phyloP scores from a whole-genome alignment of 2,113 vertebrate genomes.

The Mormyrus iriodes region DNA sequence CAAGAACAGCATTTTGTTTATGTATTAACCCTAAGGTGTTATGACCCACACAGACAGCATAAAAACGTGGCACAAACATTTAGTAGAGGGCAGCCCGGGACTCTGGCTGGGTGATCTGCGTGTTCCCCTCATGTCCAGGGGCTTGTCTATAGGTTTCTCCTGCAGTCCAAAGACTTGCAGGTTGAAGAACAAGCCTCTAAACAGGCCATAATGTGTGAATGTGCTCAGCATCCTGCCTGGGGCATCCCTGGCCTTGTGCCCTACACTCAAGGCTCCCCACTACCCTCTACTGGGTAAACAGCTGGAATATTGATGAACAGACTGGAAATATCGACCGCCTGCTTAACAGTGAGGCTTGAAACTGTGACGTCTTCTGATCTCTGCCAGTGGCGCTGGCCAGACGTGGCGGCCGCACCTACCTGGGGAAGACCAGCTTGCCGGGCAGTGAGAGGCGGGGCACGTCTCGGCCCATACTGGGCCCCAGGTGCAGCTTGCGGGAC shows the following conservation, averaged over 20 bases:
- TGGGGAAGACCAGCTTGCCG: constrained; percentile 96
- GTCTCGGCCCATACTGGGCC: constrained; percentile 86
- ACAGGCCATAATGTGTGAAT: not conserved
- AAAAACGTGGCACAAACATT: not conserved
- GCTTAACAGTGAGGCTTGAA: not conserved
- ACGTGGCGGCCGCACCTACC: constrained; percentile 56
- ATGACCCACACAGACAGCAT: too few species aligned
- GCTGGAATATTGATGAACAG: not conserved
- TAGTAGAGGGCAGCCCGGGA: not conserved
- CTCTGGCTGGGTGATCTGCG: not conserved
- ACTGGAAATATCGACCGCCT: not conserved
- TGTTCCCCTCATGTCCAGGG: not conserved
- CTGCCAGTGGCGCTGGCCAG: not conserved
- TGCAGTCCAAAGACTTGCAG: not conserved
- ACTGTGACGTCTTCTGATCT: not conserved
- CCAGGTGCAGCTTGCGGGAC: constrained; percentile 93
- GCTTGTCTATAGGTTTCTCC: not conserved
- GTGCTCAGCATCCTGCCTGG: not conserved
- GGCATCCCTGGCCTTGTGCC: not conserved
- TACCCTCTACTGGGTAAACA: not conserved
- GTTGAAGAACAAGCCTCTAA: not conserved
- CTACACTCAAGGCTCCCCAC: not conserved
- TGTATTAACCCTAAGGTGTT: not conserved
- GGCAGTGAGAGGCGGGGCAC: constrained; percentile 92
- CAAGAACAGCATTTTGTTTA: not conserved